Evolutionary conservation across 1,140 invertebrate genomes (phyloP).

Genomic region (Lasaia peninsularis): DNA sequence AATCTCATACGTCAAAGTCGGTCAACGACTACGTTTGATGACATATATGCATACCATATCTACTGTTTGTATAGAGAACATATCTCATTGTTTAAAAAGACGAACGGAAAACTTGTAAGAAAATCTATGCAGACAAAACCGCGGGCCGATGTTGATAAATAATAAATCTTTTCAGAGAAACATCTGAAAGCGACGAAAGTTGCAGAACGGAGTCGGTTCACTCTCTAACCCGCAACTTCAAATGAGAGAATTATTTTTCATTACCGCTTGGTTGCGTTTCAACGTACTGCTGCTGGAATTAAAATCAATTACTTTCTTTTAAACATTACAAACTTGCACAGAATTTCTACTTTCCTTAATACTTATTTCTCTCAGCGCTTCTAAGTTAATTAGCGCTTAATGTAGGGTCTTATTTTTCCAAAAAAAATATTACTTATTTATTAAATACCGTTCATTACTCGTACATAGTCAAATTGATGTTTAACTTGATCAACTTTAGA

Average conservation of each 20-base stretch:
- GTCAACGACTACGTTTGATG: too few relatives aligned
- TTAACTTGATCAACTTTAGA: too few relatives aligned
- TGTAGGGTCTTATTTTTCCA: not conserved
- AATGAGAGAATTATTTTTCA: conserved; percentile 70
- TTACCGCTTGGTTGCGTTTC: conserved; percentile 57
- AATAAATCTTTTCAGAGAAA: not conserved
- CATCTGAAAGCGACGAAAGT: not conserved
- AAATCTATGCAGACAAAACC: too few relatives aligned
- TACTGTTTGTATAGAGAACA: too few relatives aligned
- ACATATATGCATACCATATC: too few relatives aligned
- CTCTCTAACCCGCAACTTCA: conserved; percentile 53
- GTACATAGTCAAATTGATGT: too few relatives aligned
- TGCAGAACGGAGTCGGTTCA: conserved; percentile 23
- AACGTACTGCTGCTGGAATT: conserved; percentile 58
- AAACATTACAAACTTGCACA: conserved; percentile 50
- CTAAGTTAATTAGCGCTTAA: conserved; percentile 17
- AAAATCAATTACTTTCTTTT: conserved; percentile 64
- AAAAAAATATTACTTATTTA: too few relatives aligned
- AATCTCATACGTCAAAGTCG: too few relatives aligned
- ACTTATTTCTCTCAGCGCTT: conserved; percentile 22
- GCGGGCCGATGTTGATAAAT: too few relatives aligned
- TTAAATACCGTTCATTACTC: too few relatives aligned
- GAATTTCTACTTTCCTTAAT: conserved; percentile 39
- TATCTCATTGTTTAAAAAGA: too few relatives aligned
- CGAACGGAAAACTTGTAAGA: too few relatives aligned